Base-by-base conservation (phyloP, 2,113 vertebrate species). In the Tapirus terrestris region DNA sequence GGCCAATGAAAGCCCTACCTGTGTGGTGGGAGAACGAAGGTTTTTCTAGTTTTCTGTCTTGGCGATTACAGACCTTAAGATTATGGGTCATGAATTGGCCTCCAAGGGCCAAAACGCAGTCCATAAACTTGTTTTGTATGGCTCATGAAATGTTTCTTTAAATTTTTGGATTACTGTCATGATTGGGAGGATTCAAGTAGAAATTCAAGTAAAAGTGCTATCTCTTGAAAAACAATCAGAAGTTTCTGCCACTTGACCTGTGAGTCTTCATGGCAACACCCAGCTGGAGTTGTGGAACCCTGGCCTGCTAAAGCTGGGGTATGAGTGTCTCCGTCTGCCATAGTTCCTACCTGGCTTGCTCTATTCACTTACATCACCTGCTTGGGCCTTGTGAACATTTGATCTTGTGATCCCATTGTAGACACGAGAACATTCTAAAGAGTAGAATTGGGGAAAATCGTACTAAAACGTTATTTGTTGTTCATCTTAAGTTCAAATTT, bases 271-370 rank as follows among this genome's bases (percentile, higher is more conserved):
- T 12, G 53, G 21, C 4, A 56, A 56, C 7, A 70, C 45, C 8
- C 53, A 65, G 16, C 18, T 68, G 27, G 11, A 16, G 56, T 33
- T 25, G 31, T 21, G 23, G 27, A 2, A 11, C 11, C 2, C 0
- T 25, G 67, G 16, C 2, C 14, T 10, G 14, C 10, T 11, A 2
- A 18, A 7, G 16, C 56, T 17, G 3, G 36, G 17, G 1, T 17
- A 5, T 27, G 53, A 43, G 4, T 25, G 8, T 14, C 33, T 2
- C 2, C 13, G 2, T 13, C 23, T 1, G 20, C 51, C 29, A 0
- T 1, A 10, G 58, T 9, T 45, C 58, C 73, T 25, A 14, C 11
- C 5, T 79, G 21, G 36, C 14, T 58, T 48, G 14, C 51, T 70
- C 7, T 61, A 13, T 61, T 67, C 29, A 67, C 1, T 29, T 8